Base-by-base conservation (phyloP, 2,888 invertebrate genomes). In the Oeneis ivallda region DNA sequence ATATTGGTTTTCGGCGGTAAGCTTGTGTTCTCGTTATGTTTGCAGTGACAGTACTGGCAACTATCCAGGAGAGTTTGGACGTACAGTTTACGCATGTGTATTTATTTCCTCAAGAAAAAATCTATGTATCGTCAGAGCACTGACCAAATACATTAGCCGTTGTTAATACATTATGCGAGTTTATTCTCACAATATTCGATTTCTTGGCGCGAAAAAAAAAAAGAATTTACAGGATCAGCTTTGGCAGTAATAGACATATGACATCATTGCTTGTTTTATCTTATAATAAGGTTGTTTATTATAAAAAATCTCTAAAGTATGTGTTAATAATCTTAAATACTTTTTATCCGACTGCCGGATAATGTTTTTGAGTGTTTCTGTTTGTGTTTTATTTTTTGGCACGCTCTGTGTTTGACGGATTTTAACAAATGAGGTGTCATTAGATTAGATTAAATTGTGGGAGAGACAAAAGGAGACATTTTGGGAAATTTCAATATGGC, bases 21-120 rank as follows among this genome's bases (percentile, higher is more conserved):
- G 56, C 47, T 63, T 37, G 37, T 58, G 45, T 58, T 41, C 19
- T 9, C 58, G 19, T 59, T 53, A 50, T 60, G 17, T 67, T 41
- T 41, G 50, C 43, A 43, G 34, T 59, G 54, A 58, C 49, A 61
- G 59, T 65, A 26, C 68, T 75, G 74, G 73, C 75, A 59, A 19
- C 17, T 32, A 17, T 64, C 74, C 73, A 75, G 68, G 49, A 59
- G 56, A 49, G 62, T 65, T 64, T 67, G 70, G 69, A 65, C 67
- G 41, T 6, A 53, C 62, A 56, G 52, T n/a, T 64, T 59, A 61
- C 41, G 59, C 52, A 64, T 59, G 34, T 64, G 1, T 37, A 37
- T 7, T 7, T 37, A 47, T 45, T 65, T 56, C 63, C 56, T 56
- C 56, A 52, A 49, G 53, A 45, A 47, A 68, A 66, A 66, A 65